A percentile compares a stretch with the other conserved stretches of the same genome.
Evolutionary conservation across 2,113 vertebrate genomes (phyloP).

Genomic region (Eira barbara): DNA sequence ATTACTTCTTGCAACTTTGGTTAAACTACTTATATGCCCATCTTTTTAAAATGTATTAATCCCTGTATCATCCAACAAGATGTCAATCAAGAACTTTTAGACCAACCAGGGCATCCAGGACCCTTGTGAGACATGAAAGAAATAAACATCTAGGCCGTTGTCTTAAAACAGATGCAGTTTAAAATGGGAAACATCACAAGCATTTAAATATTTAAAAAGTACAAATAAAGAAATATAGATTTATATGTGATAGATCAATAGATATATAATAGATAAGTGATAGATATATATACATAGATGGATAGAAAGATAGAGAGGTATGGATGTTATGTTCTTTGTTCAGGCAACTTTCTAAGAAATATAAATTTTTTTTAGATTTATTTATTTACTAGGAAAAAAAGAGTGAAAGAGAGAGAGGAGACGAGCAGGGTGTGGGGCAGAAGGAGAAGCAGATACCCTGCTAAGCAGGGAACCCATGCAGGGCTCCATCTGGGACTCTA

Average conservation of each 20-base stretch:
- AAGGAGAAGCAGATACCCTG: too few species aligned
- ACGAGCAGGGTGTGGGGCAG: too few species aligned
- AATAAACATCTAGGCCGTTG: not conserved
- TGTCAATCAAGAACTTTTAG: not conserved
- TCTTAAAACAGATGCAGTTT: not conserved
- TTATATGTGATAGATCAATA: not conserved
- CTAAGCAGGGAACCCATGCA: too few species aligned
- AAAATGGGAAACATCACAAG: not conserved
- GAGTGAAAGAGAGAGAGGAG: too few species aligned
- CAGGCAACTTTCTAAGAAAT: not conserved
- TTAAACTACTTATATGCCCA: not conserved
- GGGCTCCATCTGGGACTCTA: too few species aligned
- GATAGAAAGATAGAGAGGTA: not conserved
- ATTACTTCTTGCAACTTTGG: not conserved
- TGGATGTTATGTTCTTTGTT: not conserved
- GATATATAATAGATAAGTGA: not conserved
- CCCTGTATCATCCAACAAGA: not conserved
- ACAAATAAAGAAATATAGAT: not conserved
- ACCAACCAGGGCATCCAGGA: not conserved
- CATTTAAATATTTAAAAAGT: not conserved
- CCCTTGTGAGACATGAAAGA: not conserved
- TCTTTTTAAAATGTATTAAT: not conserved
- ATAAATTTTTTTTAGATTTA: not conserved
- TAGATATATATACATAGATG: not conserved
- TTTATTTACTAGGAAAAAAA: too few species aligned